Conservation (phyloP, 2,888 invertebrate species). For the Deroplatys truncata region DNA sequence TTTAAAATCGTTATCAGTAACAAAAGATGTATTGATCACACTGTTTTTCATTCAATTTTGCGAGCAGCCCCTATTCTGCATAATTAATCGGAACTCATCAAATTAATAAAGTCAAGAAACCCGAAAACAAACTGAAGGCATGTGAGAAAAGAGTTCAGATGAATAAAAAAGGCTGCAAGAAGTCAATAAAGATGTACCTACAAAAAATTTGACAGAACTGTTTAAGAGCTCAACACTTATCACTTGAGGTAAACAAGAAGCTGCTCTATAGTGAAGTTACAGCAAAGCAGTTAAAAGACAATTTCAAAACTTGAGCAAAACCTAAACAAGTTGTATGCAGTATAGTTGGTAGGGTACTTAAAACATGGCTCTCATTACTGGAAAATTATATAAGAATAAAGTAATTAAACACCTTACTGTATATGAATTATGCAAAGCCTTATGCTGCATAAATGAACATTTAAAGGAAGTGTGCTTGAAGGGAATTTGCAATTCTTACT, state of each 20-base stretch:
- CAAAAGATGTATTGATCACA: too few species aligned
- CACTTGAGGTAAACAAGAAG: background rate
- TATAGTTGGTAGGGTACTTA: background rate
- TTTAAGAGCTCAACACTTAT: background rate
- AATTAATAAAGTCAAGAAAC: background rate
- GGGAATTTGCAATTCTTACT: too few species aligned
- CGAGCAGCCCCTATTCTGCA: too few species aligned
- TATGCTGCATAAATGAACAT: too few species aligned
- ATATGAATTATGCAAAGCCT: too few species aligned
- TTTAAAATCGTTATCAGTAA: too few species aligned
- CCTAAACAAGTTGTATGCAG: background rate
- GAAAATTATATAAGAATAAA: too few species aligned
- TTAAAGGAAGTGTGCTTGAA: too few species aligned
- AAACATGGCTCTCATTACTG: too few species aligned
- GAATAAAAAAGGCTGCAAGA: background rate
- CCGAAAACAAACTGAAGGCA: background rate
- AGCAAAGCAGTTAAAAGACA: background rate
- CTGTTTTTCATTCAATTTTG: too few species aligned
- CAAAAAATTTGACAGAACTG: background rate
- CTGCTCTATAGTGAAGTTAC: background rate
- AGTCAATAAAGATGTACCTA: background rate
- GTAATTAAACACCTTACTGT: too few species aligned
- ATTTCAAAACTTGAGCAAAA: background rate
- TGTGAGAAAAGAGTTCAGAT: background rate
- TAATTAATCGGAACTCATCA: background rate